Percentiles rank a stretch among this genome's conserved stretches.
These are phyloP conservation scores for Oreocharis arfaki DNA, from an alignment of 2,113 vertebrate species.

Conservation along the genomic window DNA sequence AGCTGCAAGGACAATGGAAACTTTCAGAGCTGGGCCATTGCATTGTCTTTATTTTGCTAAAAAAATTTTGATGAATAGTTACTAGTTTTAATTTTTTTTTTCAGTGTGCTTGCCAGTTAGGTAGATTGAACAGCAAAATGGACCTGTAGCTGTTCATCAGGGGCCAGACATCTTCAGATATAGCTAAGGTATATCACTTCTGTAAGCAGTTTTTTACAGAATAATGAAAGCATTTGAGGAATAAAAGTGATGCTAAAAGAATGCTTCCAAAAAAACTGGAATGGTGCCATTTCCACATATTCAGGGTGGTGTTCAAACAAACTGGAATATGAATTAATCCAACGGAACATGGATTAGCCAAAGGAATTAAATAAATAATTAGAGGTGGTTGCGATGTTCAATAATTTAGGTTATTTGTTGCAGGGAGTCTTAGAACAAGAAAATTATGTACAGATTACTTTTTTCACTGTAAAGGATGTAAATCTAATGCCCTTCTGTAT, in stretches of 20 bases:
- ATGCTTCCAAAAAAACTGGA: fast-evolving
- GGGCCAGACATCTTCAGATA: background rate
- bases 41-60: background rate
- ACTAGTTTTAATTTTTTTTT: background rate
- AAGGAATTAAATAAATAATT: background rate
- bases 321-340: background rate
- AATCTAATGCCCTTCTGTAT: background rate
- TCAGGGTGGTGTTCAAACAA: background rate
- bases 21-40: background rate
- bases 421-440: background rate
- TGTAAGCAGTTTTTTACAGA: background rate
- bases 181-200: background rate
- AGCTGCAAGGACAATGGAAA: background rate
- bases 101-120: background rate
- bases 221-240: background rate
- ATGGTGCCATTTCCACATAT: background rate
- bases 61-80: background rate
- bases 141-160: background rate
- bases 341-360: background rate
- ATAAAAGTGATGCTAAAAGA: background rate
- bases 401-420: background rate
- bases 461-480: background rate
- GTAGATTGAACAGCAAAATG: background rate
- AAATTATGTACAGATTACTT: background rate
- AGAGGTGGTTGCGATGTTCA: background rate